Base-by-base conservation (phyloP, 2,113 vertebrate genomes). In the Dolichallabes microphthalmus region DNA sequence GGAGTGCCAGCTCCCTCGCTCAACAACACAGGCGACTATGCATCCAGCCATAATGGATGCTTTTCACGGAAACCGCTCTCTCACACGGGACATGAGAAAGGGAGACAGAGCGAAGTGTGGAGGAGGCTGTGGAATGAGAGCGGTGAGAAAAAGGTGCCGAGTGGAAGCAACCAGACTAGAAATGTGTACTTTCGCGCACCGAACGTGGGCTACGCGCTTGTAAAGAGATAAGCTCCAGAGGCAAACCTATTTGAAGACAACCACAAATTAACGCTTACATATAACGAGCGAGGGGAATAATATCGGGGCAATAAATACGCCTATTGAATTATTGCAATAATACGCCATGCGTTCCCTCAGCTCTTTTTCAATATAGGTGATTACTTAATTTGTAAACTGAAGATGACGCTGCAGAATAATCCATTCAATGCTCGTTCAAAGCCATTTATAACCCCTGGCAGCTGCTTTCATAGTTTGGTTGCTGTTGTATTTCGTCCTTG, bases 1-100 rank as follows among this genome's bases (percentile, higher is more conserved):
- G 86, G 88, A 91, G 92, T 91, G 94, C 94, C 94, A 95, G 92
- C 91, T 93, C 92, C 88, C 91, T 93, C 91, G 91, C 91, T 91
- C 91, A 45, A 71, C 91, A 91, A 94, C 93, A 94, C 92, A 94
- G 92, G 93, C 93, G 89, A 91, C 94, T 94, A 94, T 94, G 94
- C 92, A 94, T 93, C 88, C 87, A 90, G 92, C 91, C 90, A 95
- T 94, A 95, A 95, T 94, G 93, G 92, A 91, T 89, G 94, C 94
- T 94, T 95, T 95, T 94, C 93, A 94, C 91, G 80, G 90, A 89
- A 91, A 90, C 91, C 92, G 66, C 73, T 14, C 52, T 83, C 83
- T 84, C 80, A 53, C 55, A 79, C 35, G 57, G 86, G 83, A 88
- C 55, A 60, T 89, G 86, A 91, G 90, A 87, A 85, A 86, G 63